Evolutionary conservation across 2,113 vertebrate species (phyloP), one percentile per base, ranked within the genome.

Genomic region (Hirundichthys speculiger): DNA sequence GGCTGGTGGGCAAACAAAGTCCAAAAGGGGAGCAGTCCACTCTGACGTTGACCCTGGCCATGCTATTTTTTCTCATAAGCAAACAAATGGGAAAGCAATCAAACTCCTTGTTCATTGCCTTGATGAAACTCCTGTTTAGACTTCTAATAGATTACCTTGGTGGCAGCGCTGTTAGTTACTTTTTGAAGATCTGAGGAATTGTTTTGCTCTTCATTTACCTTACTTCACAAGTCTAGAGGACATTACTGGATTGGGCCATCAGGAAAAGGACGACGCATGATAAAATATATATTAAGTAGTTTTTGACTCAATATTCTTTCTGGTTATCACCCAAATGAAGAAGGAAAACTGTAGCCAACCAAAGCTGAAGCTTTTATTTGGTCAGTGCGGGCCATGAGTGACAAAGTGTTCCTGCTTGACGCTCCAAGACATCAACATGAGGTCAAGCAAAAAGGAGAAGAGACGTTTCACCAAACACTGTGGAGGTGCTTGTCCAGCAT

Each of bases 21-120:
- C 78, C 83, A 18, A 89, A 86, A 16, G 88, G 86, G n/a, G 89
- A 91, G 75, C 85, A 80, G 52, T 87, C 88, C 15, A 64, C 82
- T 42, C 30, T 91, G 75, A 88, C 88, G 0, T 13, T 91, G 72
- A 87, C 76, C 13, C 25, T 89, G 50, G 86, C 88, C 16, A 88
- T 89, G 86, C 38, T 89, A 9, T 85, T 89, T 70, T 86, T 87
- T 48, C 83, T 91, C 13, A 86, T 91, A 38, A 88, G 89, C 83
- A 91, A 86, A 72, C 88, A 91, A 79, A 72, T 91, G 85, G 89
- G 88, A 52, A 91, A 87, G 59, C 72, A 77, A 24, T 82, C 83
- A 0, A 85, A 84, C 13, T 89, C 89, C 46, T 81, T 91, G 64
- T 86, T 87, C 13, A 11, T 82, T 5, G 86, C 89, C 2, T 49